Conservation (phyloP, 2,797 vertebrate genomes). For the Buceros bicornis region DNA sequence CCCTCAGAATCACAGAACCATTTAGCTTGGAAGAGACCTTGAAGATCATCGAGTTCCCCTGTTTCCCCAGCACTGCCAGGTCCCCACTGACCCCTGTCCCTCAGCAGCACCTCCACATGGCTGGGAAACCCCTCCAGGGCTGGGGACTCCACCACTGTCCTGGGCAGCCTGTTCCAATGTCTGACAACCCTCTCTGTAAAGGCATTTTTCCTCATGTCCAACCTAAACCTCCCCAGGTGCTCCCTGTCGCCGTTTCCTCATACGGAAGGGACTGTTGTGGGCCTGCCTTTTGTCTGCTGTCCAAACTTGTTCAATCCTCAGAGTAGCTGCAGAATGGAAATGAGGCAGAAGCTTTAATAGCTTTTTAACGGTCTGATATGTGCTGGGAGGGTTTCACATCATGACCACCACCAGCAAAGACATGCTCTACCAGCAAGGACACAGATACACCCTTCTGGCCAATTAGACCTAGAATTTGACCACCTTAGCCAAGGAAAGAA, state of each 20-base stretch:
- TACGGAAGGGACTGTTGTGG: conserved; percentile 19
- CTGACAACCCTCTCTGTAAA: no score
- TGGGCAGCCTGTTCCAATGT: no score
- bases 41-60: no score
- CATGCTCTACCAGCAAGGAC: accelerated
- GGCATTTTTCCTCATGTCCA: no score
- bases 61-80: no score
- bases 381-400: neutral
- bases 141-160: no score
- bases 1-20: neutral
- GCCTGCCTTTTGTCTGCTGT: conserved; percentile 39
- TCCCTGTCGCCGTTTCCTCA: neutral
- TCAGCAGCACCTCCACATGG: no score
- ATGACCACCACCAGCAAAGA: neutral
- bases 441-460: neutral
- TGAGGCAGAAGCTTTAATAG: neutral
- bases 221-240: no score
- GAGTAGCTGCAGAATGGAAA: conserved; percentile 27
- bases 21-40: no score
- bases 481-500: neutral
- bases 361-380: neutral
- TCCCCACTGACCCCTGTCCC: no score
- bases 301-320: conserved; percentile 56
- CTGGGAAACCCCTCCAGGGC: no score
- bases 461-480: neutral